Conservation (phyloP, 2,888 invertebrate species). For the Agonopterix subpropinquella region DNA sequence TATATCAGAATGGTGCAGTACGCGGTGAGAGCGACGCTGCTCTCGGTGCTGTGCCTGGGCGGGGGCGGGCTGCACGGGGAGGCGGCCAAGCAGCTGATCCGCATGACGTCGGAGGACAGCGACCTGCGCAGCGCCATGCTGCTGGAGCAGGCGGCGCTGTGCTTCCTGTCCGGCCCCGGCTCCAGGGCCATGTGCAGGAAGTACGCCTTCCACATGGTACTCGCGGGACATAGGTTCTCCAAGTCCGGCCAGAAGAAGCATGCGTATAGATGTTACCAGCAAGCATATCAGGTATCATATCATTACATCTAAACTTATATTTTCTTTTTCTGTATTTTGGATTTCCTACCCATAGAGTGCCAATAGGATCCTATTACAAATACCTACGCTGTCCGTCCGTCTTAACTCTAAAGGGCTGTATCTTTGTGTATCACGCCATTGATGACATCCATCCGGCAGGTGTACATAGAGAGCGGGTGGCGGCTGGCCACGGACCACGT, state of each 20-base stretch:
- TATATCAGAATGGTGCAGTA: slow-evolving; percentile 87
- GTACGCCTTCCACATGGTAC: slow-evolving; percentile 96
- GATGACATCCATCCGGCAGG: slow-evolving; percentile 52
- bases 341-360: too few species aligned
- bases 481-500: slow-evolving; percentile 96
- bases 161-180: slow-evolving; percentile 81
- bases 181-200: slow-evolving; percentile 88
- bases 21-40: slow-evolving; percentile 92
- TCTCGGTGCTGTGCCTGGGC: slow-evolving; percentile 92
- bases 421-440: too few species aligned
- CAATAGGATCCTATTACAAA: too few species aligned
- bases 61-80: slow-evolving; percentile 87
- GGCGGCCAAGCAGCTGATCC: slow-evolving; percentile 95
- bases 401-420: too few species aligned
- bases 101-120: slow-evolving; percentile 98
- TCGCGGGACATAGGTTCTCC: slow-evolving; percentile 96
- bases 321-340: neutral
- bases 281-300: slow-evolving; percentile 86
- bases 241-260: slow-evolving; percentile 95
- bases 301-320: neutral
- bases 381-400: too few species aligned
- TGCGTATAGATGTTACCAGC: slow-evolving; percentile 92
- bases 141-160: slow-evolving; percentile 95
- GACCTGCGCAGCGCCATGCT: slow-evolving; percentile 95
- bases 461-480: slow-evolving; percentile 89